Evolutionary conservation across 2,113 vertebrate species (phyloP).

Genomic region (Thunnus maccoyii): DNA sequence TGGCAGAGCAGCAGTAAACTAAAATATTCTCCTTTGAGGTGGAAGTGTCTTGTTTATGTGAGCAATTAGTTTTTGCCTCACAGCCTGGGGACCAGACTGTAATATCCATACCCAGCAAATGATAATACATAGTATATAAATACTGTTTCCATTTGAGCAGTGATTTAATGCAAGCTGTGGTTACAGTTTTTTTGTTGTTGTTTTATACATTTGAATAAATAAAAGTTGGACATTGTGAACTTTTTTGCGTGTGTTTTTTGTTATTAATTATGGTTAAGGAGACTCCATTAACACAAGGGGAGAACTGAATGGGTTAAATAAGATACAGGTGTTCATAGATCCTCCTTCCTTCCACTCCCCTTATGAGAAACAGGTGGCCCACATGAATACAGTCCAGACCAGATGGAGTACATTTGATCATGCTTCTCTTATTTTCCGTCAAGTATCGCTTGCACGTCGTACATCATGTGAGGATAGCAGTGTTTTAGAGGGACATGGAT

Average conservation of each 20-base stretch:
- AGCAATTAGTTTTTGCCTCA: conserved; percentile 35
- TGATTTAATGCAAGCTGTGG: not conserved
- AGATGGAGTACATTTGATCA: conserved; percentile 4
- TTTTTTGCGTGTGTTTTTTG: not conserved
- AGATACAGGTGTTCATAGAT: not conserved
- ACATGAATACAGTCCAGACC: conserved; percentile 54
- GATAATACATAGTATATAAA: not conserved
- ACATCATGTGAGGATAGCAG: conserved; percentile 31
- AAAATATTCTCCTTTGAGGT: conserved; percentile 6
- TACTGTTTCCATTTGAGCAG: not conserved
- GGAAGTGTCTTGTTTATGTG: conserved; percentile 25
- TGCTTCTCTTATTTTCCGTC: conserved; percentile 1
- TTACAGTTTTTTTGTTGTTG: conserved; percentile 4
- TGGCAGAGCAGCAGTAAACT: conserved; percentile 23
- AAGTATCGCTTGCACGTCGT: not conserved
- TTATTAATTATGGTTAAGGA: not conserved
- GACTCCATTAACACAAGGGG: not conserved
- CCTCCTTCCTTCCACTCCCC: conserved; percentile 28
- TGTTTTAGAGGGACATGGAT: conserved; percentile 49
- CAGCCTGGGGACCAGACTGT: conserved; percentile 15
- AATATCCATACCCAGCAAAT: not conserved
- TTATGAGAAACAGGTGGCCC: conserved; percentile 27
- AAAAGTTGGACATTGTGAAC: not conserved
- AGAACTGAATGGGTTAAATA: conserved; percentile 48
- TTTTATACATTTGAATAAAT: conserved; percentile 26